Evolutionary conservation across 1,140 invertebrate species (phyloP).

Genomic region (Pomacea maculata): DNA sequence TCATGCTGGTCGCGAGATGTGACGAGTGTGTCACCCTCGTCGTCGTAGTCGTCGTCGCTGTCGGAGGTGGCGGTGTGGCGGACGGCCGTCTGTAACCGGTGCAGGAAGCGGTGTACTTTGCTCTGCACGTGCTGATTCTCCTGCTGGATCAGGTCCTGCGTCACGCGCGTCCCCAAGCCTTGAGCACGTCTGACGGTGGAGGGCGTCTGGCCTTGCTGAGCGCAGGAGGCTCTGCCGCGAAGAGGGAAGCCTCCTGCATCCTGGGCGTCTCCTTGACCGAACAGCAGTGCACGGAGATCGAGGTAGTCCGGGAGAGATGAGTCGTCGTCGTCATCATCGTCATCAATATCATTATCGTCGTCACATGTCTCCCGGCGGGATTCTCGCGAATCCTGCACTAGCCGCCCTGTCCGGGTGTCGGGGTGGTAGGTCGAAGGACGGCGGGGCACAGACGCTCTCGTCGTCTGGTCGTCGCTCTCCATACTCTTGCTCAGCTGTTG

Average conservation of each 20-base stretch:
- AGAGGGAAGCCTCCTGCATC: neutral
- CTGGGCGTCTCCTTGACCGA: conserved; percentile 33
- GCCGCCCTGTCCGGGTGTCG: conserved; percentile 22
- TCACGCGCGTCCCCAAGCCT: conserved; percentile 25
- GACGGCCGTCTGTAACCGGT: conserved; percentile 14
- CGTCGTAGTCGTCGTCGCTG: conserved; percentile 25
- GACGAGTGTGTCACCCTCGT: neutral
- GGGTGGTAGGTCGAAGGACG: conserved; percentile 36
- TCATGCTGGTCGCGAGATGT: conserved; percentile 8
- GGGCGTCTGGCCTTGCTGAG: neutral
- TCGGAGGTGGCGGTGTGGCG: neutral
- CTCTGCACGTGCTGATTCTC: conserved; percentile 41
- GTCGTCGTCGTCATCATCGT: conserved; percentile 42
- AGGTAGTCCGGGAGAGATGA: conserved; percentile 39
- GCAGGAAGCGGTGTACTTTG: conserved; percentile 47
- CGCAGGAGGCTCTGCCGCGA: neutral
- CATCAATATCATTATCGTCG: conserved; percentile 14
- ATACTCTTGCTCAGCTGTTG: conserved; percentile 10
- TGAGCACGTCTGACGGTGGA: conserved; percentile 15
- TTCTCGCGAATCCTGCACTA: neutral
- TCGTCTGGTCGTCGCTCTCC: conserved; percentile 3
- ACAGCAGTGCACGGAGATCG: conserved; percentile 47
- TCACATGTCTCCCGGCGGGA: neutral
- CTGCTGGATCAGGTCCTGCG: conserved; percentile 42
- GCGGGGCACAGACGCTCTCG: conserved; percentile 3